Percentiles rank a stretch among this genome's conserved stretches.
Evolutionary conservation across 2,888 invertebrate species (phyloP).

Genomic region (Oscheius sp.): DNA sequence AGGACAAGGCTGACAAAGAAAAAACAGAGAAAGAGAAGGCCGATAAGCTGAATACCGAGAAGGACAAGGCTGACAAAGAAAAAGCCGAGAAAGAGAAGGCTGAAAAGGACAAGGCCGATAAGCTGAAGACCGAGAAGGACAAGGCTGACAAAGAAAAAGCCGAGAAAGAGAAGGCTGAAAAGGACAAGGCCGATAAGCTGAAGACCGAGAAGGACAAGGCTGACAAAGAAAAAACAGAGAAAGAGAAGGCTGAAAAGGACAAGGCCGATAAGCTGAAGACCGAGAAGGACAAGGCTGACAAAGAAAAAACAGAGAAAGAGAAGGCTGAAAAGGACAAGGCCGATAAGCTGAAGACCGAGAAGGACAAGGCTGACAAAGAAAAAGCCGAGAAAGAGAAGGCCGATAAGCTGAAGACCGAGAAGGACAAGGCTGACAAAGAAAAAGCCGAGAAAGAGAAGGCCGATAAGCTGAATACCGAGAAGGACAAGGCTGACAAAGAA

Average conservation of each 20-base stretch:
- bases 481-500: slow-evolving; percentile 2
- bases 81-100: not conserved
- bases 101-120: slow-evolving; percentile 3
- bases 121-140: slow-evolving; percentile 2
- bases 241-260: slow-evolving; percentile 6
- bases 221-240: not conserved
- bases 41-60: not conserved
- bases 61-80: not conserved
- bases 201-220: slow-evolving; percentile 17
- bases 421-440: slow-evolving; percentile 8
- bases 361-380: slow-evolving; percentile 15
- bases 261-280: not conserved
- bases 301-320: not conserved
- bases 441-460: not conserved
- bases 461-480: slow-evolving; percentile 11
- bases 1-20: not conserved
- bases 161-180: slow-evolving; percentile 7
- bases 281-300: slow-evolving; percentile 6
- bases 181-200: slow-evolving; percentile 9
- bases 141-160: not conserved
- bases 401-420: slow-evolving; percentile 4
- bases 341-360: slow-evolving; percentile 5
- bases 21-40: not conserved
- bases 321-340: slow-evolving; percentile 14
- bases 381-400: slow-evolving; percentile 4